phyloP scores from a whole-genome alignment of 2,113 vertebrate species.

The Chlamydotis undulata region DNA sequence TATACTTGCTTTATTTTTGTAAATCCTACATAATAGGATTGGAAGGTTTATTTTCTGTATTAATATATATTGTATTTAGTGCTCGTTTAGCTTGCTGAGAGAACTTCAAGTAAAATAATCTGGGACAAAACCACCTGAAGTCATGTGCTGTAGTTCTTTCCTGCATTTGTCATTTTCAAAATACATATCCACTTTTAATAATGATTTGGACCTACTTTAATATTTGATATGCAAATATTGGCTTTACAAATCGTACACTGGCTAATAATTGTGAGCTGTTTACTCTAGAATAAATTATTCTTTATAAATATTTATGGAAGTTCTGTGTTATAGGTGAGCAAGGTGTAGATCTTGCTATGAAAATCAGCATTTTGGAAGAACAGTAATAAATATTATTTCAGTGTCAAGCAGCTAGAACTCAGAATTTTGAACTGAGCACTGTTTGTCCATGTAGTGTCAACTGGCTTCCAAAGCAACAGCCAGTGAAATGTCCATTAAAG shows the following conservation, averaged over 20 bases:
- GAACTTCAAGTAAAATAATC: background rate
- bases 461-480: background rate
- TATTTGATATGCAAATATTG: background rate
- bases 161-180: background rate
- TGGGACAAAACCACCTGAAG: background rate
- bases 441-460: background rate
- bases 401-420: background rate
- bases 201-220: background rate
- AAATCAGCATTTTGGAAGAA: background rate
- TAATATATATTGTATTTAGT: background rate
- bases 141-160: background rate
- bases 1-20: background rate
- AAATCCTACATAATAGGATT: background rate
- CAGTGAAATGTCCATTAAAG: background rate
- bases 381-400: background rate
- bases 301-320: slow-evolving; percentile 7
- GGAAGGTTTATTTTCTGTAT: background rate
- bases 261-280: slow-evolving; percentile 15
- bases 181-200: background rate
- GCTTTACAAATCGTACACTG: background rate
- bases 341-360: background rate
- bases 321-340: background rate
- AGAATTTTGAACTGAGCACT: background rate
- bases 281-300: slow-evolving; percentile 1
- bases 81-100: background rate